Evolutionary conservation across 2,113 vertebrate genomes (phyloP), one percentile per base, ranked within the genome.

Genomic region (Cyrtonyx montezumae): DNA sequence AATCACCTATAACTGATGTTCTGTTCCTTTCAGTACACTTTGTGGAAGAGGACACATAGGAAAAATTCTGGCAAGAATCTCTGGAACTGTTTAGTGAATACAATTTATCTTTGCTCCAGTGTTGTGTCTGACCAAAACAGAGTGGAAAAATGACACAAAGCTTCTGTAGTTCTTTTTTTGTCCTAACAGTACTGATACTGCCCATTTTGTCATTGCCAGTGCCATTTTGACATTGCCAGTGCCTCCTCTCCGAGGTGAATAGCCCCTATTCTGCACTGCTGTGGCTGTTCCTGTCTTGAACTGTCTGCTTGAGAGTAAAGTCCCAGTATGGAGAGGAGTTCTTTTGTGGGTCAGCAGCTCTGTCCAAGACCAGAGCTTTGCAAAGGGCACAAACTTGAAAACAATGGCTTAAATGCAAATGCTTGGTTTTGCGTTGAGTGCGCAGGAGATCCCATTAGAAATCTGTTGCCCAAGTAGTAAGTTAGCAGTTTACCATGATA

Each of bases 291-390:
- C 37, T 66, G 21, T n/a, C 65, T 77, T 63, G 36, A 79, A 30
- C 34, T 49, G 13, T 8, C 17, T 67, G 45, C 34, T 67, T 66
- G 20, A 67, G 21, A 36, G 26, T 20, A 22, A 77, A 36, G 30
- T 30, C 45, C 30, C 65, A 1, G 0, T 25, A 28, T 0, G 3
- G 69, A 23, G 30, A 43, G 40, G 9, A 59, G 51, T 48, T 78
- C 36, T 36, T 11, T 34, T 4, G 4, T 9, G 36, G 67, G 55
- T 58, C 55, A 40, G 28, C 61, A 74, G 19, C 46, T 74, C 26
- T 30, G 20, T 51, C 55, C 56, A 34, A 75, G 53, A 62, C n/a
- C 22, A 65, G 25, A 23, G 10, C 48, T 32, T 11, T 68, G 11
- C 23, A 40, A 49, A 56, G 25, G 61, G 5, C 10, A 37, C 18